Base-by-base conservation (phyloP, 2,888 invertebrate species). In the Physocephala rufipes region DNA sequence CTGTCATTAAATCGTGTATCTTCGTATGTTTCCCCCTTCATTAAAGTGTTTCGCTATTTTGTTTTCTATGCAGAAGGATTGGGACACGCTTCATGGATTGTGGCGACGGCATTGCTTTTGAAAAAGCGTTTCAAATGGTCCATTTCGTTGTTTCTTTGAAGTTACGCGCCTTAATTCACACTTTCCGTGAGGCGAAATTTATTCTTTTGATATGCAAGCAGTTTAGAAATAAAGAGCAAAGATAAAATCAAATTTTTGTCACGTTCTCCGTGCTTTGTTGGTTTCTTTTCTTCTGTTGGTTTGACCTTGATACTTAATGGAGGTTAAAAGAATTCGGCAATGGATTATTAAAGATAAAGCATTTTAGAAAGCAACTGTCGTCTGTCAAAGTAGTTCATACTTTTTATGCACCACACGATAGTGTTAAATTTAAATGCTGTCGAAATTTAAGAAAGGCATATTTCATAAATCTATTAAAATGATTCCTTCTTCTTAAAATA, bases 121-220 rank as follows among this genome's bases (percentile, higher is more conserved):
- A 62, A 61, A 15, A 15, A 63, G 26, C n/a, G 63, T 1, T 45
- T 45, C 47, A 63, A 63, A 47, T 24, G 47, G 26, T 47, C 26
- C 26, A 77, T 76, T 36, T 4, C 36, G 36, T 65, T 71, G 77
- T 74, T 75, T 71, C 79, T 79, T 80, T 80, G 76, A 80, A 79
- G 76, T 80, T 80, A 76, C 77, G 78, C 80, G 58, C 79, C 78
- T 78, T 79, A 80, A 80, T 80, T 80, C 80, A 80, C 80, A 79
- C 79, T 75, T 76, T 73, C 67, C 62, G n/a, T 47, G 71, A 70
- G 45, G 51, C 45, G 58, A 67, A 70, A 68, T 67, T 63, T 47
- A 43, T 28, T 15, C 68, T 65, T 53, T 30, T 24, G 58, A 58
- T 74, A 43, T 21, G 36, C 36, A n/a, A 47, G 49, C 19, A 51